Evolutionary conservation across 2,888 invertebrate species (phyloP).

Genomic region (Meiosimyza platycephala): DNA sequence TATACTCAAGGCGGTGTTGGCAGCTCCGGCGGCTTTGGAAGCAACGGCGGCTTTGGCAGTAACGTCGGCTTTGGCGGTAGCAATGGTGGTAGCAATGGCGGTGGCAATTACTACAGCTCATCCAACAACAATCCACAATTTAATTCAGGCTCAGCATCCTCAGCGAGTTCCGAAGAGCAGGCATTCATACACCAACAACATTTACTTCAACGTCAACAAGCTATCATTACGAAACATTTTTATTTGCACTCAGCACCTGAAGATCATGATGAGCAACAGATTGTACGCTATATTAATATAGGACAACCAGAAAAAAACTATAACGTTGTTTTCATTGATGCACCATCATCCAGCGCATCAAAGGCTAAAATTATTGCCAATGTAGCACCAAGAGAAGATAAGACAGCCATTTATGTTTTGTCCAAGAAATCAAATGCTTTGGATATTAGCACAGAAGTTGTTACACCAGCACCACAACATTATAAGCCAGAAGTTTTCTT

Average conservation of each 20-base stretch:
- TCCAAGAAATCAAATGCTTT: slow-evolving; percentile 61
- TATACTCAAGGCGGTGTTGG: background rate
- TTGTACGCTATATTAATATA: slow-evolving; percentile 61
- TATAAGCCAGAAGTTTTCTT: slow-evolving; percentile 66
- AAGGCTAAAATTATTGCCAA: slow-evolving; percentile 62
- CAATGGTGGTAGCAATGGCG: slow-evolving; percentile 12
- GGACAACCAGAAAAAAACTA: slow-evolving; percentile 63
- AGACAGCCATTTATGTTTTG: slow-evolving; percentile 65
- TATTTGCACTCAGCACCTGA: slow-evolving; percentile 64
- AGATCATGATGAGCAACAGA: slow-evolving; percentile 61
- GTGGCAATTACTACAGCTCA: slow-evolving; percentile 27
- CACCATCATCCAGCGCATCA: slow-evolving; percentile 58
- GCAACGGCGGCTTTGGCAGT: background rate
- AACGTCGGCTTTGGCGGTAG: background rate
- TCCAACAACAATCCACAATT: slow-evolving; percentile 37
- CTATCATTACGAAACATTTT: slow-evolving; percentile 62
- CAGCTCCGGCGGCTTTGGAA: background rate
- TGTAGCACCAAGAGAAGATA: slow-evolving; percentile 63
- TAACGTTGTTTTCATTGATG: slow-evolving; percentile 64
- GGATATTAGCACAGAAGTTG: slow-evolving; percentile 60
- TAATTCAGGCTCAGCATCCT: slow-evolving; percentile 39
- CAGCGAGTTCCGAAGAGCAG: slow-evolving; percentile 52
- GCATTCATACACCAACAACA: slow-evolving; percentile 45
- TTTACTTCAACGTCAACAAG: slow-evolving; percentile 54
- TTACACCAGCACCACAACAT: slow-evolving; percentile 54